Evolutionary conservation across 2,113 vertebrate species (phyloP), one percentile per base, ranked within the genome.

Genomic region (Salvelinus namaycush): DNA sequence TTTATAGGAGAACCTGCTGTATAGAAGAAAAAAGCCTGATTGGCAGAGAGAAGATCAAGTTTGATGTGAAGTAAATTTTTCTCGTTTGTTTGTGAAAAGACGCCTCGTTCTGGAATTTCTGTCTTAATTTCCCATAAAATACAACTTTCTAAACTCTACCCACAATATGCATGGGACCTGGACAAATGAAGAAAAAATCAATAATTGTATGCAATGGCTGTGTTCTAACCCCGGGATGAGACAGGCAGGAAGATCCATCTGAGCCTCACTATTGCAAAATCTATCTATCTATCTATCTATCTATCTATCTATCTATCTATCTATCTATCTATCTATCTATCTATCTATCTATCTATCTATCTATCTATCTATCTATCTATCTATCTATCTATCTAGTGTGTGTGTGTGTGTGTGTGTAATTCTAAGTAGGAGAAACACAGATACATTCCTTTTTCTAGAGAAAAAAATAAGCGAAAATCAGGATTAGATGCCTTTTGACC

Each of bases 121-220:
- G 4, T 51, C 48, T 79, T 84, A 65, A 73, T 76, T 70, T 68
- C 72, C 77, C 65, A 65, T 74, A 79, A 68, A 81, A 69, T 34
- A 22, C 22, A 59, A 48, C 20, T 65, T 74, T 65, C 16, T 22
- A 75, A 82, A 18, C 13, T n/a, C 75, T 57, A 51, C 64, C 60
- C 57, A 8, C 70, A 79, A 70, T 73, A 73, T 51, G 48, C 49
- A 73, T 69, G 72, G 76, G 77, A 77, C 62, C 62, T 65, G 8
- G 72, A 77, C 66, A 84, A 72, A 84, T 70, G 49, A 81, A 65
- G 72, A n/a, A n/a, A 64, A 73, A 76, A 79, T 81, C 76, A 76
- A 88, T 85, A 9, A 39, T 7, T 39, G 5, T 7, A 82, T 69
- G 62, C 75, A 81, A 16, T 31, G 51, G 54, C 51, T 77, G 65